A percentile compares a stretch with the other conserved stretches of the same genome.
phyloP scores from a whole-genome alignment of 2,797 vertebrate genomes.

The Capromys pilorides region DNA sequence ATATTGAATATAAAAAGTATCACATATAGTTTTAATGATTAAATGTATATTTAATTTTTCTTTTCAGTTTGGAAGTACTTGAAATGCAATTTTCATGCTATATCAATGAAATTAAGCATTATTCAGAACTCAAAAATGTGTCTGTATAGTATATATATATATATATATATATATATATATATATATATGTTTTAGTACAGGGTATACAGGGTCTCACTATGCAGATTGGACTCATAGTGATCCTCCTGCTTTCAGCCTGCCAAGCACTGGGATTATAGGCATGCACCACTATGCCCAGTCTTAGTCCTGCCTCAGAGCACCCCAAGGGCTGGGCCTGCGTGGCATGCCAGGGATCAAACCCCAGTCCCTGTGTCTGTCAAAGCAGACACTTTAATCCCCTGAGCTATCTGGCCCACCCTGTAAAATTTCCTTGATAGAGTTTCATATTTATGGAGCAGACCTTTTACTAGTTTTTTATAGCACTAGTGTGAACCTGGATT shows the following conservation, averaged over 20 bases:
- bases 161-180: too few relatives aligned
- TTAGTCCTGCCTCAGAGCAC: too few relatives aligned
- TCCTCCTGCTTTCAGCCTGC: too few relatives aligned
- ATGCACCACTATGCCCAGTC: too few relatives aligned
- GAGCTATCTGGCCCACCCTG: background rate
- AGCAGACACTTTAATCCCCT: too few relatives aligned
- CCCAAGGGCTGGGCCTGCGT: too few relatives aligned
- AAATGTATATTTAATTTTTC: conserved; percentile 24
- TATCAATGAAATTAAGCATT: conserved; percentile 43
- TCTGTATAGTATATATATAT: background rate
- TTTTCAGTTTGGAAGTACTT: background rate
- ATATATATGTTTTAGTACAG: too few relatives aligned
- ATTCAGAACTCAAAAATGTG: conserved; percentile 6
- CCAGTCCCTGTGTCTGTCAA: too few relatives aligned
- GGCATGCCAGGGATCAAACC: too few relatives aligned
- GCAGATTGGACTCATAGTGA: too few relatives aligned
- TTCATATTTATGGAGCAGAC: conserved; percentile 18
- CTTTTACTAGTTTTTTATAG: background rate
- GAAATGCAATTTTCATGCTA: conserved; percentile 1
- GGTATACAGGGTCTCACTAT: too few relatives aligned
- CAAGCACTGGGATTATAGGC: too few relatives aligned
- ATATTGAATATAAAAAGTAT: conserved; percentile 10
- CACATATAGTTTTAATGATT: conserved; percentile 23
- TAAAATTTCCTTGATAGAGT: background rate
- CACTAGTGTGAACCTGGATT: background rate